Evolutionary conservation across 2,888 invertebrate genomes (phyloP).

Genomic region (Xylota sylvarum): DNA sequence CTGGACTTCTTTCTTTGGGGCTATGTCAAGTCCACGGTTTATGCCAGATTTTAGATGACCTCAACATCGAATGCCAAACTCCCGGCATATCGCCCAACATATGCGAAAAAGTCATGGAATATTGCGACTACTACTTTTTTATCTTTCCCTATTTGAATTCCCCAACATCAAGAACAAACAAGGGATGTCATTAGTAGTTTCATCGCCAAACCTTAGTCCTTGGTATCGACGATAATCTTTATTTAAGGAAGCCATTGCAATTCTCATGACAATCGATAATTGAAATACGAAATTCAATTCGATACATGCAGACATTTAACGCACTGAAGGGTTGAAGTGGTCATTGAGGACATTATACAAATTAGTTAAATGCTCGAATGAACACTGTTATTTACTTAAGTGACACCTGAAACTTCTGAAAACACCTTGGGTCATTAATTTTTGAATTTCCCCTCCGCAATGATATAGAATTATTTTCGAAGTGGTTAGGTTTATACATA

Average conservation of each 20-base stretch:
- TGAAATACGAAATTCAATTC: slow-evolving; percentile 11
- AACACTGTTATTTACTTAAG: slow-evolving; percentile 38
- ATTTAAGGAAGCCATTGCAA: slow-evolving; percentile 44
- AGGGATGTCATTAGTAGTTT: too few species aligned
- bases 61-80: too few species aligned
- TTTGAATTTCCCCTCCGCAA: background rate
- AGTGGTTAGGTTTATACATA: too few species aligned
- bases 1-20: too few species aligned
- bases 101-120: too few species aligned
- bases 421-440: slow-evolving; percentile 38
- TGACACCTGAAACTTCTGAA: slow-evolving; percentile 55
- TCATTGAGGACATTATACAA: slow-evolving; percentile 28
- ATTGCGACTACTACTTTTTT: too few species aligned
- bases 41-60: too few species aligned
- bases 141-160: too few species aligned
- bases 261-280: slow-evolving; percentile 42
- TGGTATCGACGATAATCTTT: slow-evolving; percentile 29
- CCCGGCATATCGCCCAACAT: too few species aligned
- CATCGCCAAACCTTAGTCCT: background rate
- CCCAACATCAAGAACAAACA: too few species aligned
- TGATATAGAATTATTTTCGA: background rate
- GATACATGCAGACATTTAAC: slow-evolving; percentile 1
- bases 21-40: too few species aligned
- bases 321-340: slow-evolving; percentile 19
- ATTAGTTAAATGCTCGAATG: slow-evolving; percentile 40